These are phyloP conservation scores for Poecilia wingei DNA, from an alignment of 2,797 vertebrate species.

Conservation along the genomic window DNA sequence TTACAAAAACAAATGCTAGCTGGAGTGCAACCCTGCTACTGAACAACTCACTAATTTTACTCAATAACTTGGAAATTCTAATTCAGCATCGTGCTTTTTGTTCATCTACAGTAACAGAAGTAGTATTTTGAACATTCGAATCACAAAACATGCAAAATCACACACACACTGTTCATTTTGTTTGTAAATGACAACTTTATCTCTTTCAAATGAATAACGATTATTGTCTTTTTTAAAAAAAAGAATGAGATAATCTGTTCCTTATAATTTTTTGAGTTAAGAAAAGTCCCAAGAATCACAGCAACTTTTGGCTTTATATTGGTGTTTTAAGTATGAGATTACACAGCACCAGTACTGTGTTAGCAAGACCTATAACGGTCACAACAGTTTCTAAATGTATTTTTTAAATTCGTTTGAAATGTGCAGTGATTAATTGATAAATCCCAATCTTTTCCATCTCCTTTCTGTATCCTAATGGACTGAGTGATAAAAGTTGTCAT, in stretches of 20 bases:
- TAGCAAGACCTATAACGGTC: background rate
- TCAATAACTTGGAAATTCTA: background rate
- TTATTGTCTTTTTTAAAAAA: background rate
- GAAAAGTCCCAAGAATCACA: background rate
- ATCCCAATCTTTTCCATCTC: conserved; percentile 25
- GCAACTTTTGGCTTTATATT: background rate
- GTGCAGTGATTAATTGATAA: conserved; percentile 21
- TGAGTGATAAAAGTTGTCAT: conserved; percentile 16
- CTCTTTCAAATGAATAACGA: background rate
- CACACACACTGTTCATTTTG: background rate
- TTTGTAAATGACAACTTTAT: background rate
- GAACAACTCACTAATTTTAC: background rate
- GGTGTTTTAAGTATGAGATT: background rate
- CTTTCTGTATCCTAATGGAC: conserved; percentile 7
- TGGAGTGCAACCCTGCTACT: background rate
- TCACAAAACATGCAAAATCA: background rate
- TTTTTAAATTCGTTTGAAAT: conserved; percentile 1
- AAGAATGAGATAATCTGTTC: background rate
- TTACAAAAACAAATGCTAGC: background rate
- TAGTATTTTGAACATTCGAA: background rate
- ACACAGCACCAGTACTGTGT: background rate
- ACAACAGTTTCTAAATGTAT: background rate
- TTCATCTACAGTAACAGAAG: background rate
- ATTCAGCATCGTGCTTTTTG: background rate
- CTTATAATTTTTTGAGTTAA: background rate